Base-by-base conservation (phyloP, 2,888 invertebrate species). In the Gnatocerus cornutus region DNA sequence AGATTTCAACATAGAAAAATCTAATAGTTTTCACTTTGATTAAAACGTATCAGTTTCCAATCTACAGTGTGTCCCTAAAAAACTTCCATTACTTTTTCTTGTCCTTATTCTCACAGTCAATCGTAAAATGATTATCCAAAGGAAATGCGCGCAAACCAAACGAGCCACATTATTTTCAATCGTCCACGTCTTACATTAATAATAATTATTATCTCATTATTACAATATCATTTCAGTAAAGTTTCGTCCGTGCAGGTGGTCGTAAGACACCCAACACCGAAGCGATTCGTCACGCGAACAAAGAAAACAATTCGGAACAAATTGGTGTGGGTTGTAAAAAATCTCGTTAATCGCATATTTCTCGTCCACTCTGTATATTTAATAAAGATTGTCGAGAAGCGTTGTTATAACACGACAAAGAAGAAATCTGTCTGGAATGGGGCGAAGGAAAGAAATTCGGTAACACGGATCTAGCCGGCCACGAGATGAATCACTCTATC, bases 151-250 rank as follows among this genome's bases (percentile, higher is more conserved):
- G 27, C 52, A 62, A 52, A 62, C 27, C 29, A 33, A 50, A 50
- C 29, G 52, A 41, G 16, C 30, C 37, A 29, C 39, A 37, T 62
- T 30, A 53, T 56, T 56, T 65, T 65, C 56, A 56, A 65, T 56
- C 43, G 64, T 14, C 33, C 56, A 62, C 29, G 59, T 56, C 56
- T 65, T 43, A 67, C 74, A 76, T 73, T 74, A 73, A 76, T 74
- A 76, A 77, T 74, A 73, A 77, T 77, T 76, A 77, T 77, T 76
- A 76, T 76, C 74, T 71, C 76, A 77, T 77, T 76, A 77, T 69
- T 69, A 71, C 72, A 71, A 76, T 77, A 76, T 77, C 76, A 76
- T 76, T 76, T 76, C 75, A 73, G 73, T 75, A 66, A 46, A 69
- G 71, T 77, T 75, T 74, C 74, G 67, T 64, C 67, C 45, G 33